Conservation (phyloP, 2,797 vertebrate species). For the Chelidonichthys spinosus region DNA sequence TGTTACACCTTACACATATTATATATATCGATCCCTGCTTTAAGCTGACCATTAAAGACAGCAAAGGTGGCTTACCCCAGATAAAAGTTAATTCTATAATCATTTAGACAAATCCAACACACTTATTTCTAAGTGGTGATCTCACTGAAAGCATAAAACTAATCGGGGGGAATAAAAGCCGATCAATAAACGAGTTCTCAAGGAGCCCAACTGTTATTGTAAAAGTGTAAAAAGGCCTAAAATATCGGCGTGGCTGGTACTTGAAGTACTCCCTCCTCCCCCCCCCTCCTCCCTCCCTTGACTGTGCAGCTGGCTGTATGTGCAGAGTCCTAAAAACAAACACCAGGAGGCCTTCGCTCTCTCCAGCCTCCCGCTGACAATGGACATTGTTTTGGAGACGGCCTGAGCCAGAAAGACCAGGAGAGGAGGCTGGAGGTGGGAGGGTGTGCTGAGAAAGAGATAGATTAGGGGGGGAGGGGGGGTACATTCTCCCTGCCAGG, state of each 20-base stretch:
- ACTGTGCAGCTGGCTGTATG: constrained; percentile 45
- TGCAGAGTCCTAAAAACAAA: constrained; percentile 45
- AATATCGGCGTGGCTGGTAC: neutral
- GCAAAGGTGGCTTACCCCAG: too few relatives aligned
- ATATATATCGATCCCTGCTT: too few relatives aligned
- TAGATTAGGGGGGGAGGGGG: constrained; percentile 3
- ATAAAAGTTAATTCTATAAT: too few relatives aligned
- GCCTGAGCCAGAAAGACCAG: constrained; percentile 52
- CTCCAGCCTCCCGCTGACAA: constrained; percentile 59
- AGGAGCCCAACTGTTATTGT: neutral
- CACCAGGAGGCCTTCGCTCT: constrained; percentile 51
- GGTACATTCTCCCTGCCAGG: constrained; percentile 46
- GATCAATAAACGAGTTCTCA: constrained; percentile 13
- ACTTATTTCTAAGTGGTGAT: neutral
- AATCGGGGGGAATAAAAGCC: constrained; percentile 11
- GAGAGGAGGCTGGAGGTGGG: constrained; percentile 47
- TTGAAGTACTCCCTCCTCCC: constrained; percentile 11
- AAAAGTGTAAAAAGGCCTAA: neutral
- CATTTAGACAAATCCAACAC: neutral
- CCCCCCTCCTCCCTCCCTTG: too few relatives aligned
- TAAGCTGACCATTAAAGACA: too few relatives aligned
- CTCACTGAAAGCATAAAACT: constrained; percentile 1
- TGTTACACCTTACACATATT: too few relatives aligned
- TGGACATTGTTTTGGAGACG: constrained; percentile 60
- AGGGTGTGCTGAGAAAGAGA: constrained; percentile 38